Evolutionary conservation across 2,888 invertebrate genomes (phyloP).

Genomic region (Tuta absoluta): DNA sequence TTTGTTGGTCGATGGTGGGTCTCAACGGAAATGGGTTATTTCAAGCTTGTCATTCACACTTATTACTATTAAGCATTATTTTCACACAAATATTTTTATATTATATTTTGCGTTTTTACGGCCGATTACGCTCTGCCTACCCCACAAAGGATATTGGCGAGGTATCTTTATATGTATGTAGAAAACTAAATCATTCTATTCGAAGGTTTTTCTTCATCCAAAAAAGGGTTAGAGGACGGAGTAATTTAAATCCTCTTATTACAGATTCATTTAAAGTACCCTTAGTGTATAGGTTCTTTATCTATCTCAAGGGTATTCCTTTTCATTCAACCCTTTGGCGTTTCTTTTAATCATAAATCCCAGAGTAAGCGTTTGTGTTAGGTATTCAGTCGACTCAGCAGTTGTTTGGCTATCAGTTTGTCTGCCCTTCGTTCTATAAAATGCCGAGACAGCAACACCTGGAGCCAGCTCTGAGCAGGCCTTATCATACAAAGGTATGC

Average conservation of each 20-base stretch:
- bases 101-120: no score
- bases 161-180: no score
- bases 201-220: neutral
- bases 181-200: no score
- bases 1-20: neutral
- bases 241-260: neutral
- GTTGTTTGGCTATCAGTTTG: slow-evolving; percentile 8
- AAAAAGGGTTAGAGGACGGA: neutral
- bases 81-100: no score
- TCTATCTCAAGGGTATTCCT: neutral
- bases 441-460: slow-evolving; percentile 9
- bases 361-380: neutral
- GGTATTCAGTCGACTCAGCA: slow-evolving; percentile 1
- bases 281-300: neutral
- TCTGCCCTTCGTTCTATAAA: slow-evolving; percentile 5
- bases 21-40: neutral
- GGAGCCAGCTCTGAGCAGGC: neutral
- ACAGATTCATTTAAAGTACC: slow-evolving; percentile 4
- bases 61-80: no score
- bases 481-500: slow-evolving; percentile 16
- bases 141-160: no score
- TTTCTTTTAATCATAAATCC: neutral
- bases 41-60: neutral
- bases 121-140: no score
- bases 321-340: neutral